A percentile compares a stretch with the other conserved stretches of the same genome.
These are phyloP conservation scores for Aphidoletes aphidimyza DNA, from an alignment of 2,888 invertebrate genomes.

Conservation along the genomic window DNA sequence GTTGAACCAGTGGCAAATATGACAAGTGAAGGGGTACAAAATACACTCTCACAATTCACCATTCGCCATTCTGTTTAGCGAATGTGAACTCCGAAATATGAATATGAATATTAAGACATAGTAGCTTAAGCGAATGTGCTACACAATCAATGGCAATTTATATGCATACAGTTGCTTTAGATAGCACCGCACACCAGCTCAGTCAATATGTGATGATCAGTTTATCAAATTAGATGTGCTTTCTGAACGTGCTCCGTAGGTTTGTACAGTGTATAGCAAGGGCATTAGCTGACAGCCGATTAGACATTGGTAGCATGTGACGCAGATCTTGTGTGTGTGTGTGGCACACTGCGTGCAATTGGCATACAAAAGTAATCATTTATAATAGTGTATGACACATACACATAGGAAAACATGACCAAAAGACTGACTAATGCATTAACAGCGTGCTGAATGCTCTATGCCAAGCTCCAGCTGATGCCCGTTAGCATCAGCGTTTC, in stretches of 20 bases:
- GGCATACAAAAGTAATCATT: constrained; percentile 51
- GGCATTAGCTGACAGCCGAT: too few species aligned
- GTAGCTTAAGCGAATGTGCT: too few species aligned
- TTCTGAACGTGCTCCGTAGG: neutral
- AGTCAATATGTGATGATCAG: constrained; percentile 34
- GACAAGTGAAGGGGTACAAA: too few species aligned
- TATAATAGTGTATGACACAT: constrained; percentile 13
- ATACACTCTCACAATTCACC: too few species aligned
- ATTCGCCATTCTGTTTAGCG: too few species aligned
- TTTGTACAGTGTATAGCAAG: neutral
- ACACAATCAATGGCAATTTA: too few species aligned
- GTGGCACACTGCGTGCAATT: neutral
- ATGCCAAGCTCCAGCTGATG: too few species aligned
- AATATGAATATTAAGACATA: too few species aligned
- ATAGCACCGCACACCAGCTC: neutral
- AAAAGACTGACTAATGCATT: constrained; percentile 29
- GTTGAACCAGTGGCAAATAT: neutral
- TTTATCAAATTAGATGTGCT: constrained; percentile 20
- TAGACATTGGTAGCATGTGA: too few species aligned
- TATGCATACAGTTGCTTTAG: neutral
- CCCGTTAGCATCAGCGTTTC: too few species aligned
- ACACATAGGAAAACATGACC: neutral
- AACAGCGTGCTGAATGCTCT: neutral
- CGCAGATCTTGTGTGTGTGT: neutral
- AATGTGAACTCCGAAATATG: too few species aligned